A percentile compares a stretch with the other conserved stretches of the same genome.
Evolutionary conservation across 2,113 vertebrate species (phyloP).

Genomic region (Vulpes ferrilata): DNA sequence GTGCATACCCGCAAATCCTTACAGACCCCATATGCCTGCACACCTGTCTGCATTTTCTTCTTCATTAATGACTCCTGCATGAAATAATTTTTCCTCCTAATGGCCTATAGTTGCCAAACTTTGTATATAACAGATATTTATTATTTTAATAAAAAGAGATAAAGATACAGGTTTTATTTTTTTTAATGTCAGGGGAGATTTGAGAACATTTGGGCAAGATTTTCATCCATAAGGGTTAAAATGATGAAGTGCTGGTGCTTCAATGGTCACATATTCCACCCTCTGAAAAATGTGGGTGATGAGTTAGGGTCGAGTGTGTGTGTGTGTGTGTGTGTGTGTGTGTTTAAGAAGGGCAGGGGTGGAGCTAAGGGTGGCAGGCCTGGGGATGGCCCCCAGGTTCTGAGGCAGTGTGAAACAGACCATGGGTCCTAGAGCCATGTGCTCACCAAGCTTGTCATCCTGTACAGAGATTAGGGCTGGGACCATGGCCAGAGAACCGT

Average conservation of each 20-base stretch:
- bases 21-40: neutral
- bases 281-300: conserved; percentile 9
- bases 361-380: neutral
- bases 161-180: neutral
- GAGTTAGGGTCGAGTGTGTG: neutral
- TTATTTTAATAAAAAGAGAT: conserved; percentile 76
- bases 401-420: conserved; percentile 79
- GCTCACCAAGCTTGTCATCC: conserved; percentile 83
- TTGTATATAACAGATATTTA: conserved; percentile 60
- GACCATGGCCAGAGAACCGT: conserved; percentile 84
- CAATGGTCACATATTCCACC: neutral
- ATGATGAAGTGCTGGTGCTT: neutral
- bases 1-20: neutral
- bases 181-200: conserved; percentile 21
- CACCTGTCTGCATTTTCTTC: conserved; percentile 48
- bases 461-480: conserved; percentile 84
- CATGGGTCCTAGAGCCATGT: conserved; percentile 79
- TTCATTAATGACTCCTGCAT: conserved; percentile 36
- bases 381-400: neutral
- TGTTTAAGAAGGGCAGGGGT: neutral
- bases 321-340: neutral
- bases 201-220: conserved; percentile 6
- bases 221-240: conserved; percentile 45
- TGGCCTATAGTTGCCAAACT: conserved; percentile 41
- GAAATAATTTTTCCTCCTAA: conserved; percentile 38